Evolutionary conservation across 2,888 invertebrate species (phyloP), one percentile per base, ranked within the genome.

Genomic region (Sarcophaga carnaria): DNA sequence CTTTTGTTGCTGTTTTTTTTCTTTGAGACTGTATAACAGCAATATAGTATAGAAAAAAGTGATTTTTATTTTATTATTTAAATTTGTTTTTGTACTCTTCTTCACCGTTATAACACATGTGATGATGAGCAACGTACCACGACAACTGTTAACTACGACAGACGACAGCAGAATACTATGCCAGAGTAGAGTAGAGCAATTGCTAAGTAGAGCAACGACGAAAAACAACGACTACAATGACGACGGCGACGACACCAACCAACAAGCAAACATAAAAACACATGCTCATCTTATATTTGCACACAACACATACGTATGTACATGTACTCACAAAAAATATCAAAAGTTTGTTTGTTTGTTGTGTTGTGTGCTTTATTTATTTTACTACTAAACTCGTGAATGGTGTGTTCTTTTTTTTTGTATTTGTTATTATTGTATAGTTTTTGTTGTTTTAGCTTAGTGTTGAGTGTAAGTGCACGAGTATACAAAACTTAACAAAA

Each of bases 131-230:
- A 84, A 84, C 84, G 81, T 84, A 87, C 84, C 84, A 81, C 87
- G 84, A 87, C 87, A 87, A 87, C 87, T 87, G 87, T 87, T 87
- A 87, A 87, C 84, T 84, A 84, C 84, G 84, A 76, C 87, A 84
- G 81, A 87, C 87, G 87, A 87, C 75, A 87, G 75, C 84, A 84
- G 84, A 87, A 87, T 87, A 87, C 79, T 87, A 76, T 79, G 79
- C 79, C 79, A 84, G 87, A 84, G 84, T 84, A 81, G 75, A 84
- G 81, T 84, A 81, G 75, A 87, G 81, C 87, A 81, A 79, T 82
- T 79, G 81, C 78, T 84, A 87, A 87, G 84, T 87, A 82, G 87
- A 87, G 87, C 87, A 87, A 84, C 27, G 66, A 74, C 17, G 37
- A 20, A 74, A 20, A 63, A 25, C 20, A 25, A 54, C 25, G 59